These are phyloP conservation scores for Eclectus roratus DNA, from an alignment of 2,113 vertebrate genomes.

Conservation along the genomic window DNA sequence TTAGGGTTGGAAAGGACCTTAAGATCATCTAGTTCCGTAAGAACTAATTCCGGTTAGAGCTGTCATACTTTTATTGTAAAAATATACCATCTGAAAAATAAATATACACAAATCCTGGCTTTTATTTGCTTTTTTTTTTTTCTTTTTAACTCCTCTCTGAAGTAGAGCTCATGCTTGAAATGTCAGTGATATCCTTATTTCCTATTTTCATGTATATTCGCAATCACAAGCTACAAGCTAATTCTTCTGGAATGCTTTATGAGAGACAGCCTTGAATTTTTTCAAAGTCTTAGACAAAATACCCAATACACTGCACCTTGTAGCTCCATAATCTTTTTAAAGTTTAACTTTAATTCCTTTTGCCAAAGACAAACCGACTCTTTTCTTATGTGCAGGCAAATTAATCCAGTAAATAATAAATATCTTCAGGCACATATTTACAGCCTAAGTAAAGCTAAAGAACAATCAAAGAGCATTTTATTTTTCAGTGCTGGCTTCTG, in stretches of 20 bases:
- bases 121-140: background rate
- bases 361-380: background rate
- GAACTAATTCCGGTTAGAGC: background rate
- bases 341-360: conserved; percentile 16
- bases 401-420: conserved; percentile 23
- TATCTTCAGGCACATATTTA: background rate
- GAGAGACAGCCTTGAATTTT: background rate
- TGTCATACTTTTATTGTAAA: background rate
- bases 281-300: background rate
- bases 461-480: background rate
- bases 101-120: background rate
- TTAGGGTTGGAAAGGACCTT: background rate
- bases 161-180: background rate
- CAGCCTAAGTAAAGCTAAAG: background rate
- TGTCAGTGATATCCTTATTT: conserved; percentile 18
- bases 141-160: background rate
- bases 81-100: background rate
- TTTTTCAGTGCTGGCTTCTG: background rate
- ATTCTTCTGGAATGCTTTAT: background rate
- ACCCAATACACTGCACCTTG: background rate
- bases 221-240: background rate
- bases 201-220: background rate
- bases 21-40: background rate
- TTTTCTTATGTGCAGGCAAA: background rate
- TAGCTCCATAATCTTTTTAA: background rate